phyloP scores from a whole-genome alignment of 2,113 vertebrate genomes.

The Ageneiosus marmoratus region DNA sequence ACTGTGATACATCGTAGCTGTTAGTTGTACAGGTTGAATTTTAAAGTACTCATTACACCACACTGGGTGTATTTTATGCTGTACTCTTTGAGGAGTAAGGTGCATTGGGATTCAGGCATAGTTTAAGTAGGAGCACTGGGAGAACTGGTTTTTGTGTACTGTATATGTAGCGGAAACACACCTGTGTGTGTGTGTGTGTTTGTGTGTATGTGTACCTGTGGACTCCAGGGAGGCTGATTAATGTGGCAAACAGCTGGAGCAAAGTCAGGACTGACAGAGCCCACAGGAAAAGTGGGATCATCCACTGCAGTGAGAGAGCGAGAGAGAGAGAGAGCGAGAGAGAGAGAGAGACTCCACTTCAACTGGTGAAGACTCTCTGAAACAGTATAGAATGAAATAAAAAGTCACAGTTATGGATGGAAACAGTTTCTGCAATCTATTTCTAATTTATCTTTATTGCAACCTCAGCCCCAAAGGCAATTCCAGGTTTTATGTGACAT shows the following conservation, averaged over 20 bases:
- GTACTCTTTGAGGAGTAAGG: neutral
- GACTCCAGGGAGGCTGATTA: slow-evolving; percentile 33
- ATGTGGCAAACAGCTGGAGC: slow-evolving; percentile 42
- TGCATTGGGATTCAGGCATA: slow-evolving; percentile 9
- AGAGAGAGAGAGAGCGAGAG: slow-evolving; percentile 19
- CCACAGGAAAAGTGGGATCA: slow-evolving; percentile 36
- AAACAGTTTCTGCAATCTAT: slow-evolving; percentile 62
- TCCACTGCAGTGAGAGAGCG: slow-evolving; percentile 14
- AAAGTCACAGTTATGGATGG: slow-evolving; percentile 57
- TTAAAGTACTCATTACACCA: neutral
- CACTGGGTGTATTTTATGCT: neutral
- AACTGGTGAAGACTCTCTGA: slow-evolving; percentile 33
- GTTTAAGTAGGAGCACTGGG: slow-evolving; percentile 19
- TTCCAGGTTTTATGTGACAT: slow-evolving; percentile 55
- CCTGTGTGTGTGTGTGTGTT: neutral
- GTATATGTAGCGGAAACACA: slow-evolving; percentile 9
- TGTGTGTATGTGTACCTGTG: neutral
- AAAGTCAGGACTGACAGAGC: slow-evolving; percentile 36
- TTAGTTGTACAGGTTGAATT: neutral
- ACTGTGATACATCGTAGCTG: neutral
- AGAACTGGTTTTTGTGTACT: neutral
- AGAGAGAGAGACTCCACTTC: slow-evolving; percentile 28
- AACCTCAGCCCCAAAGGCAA: slow-evolving; percentile 59
- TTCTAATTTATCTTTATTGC: slow-evolving; percentile 67
- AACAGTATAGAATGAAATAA: slow-evolving; percentile 53